Evolutionary conservation across 2,888 invertebrate genomes (phyloP).

Genomic region (Enchytraeus crypticus): DNA sequence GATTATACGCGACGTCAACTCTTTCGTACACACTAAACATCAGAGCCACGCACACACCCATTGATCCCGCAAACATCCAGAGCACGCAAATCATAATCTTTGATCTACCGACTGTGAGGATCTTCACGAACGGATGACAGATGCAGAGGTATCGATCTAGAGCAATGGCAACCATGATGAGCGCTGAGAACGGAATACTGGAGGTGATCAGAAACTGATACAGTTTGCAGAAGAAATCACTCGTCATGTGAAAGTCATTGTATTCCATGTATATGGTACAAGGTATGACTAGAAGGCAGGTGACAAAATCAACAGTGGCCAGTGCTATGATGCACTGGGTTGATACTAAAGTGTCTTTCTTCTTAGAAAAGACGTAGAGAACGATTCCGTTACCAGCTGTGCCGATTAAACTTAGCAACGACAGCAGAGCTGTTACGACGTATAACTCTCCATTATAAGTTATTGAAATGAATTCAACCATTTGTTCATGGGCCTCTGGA

Average conservation of each 20-base stretch:
- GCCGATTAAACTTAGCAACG: slow-evolving; percentile 33
- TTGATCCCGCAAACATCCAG: slow-evolving; percentile 30
- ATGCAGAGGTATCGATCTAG: slow-evolving; percentile 38
- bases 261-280: slow-evolving; percentile 38
- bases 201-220: slow-evolving; percentile 39
- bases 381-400: slow-evolving; percentile 19
- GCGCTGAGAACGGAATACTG: slow-evolving; percentile 39
- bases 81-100: slow-evolving; percentile 31
- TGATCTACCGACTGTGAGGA: slow-evolving; percentile 31
- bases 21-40: slow-evolving; percentile 28
- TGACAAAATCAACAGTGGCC: slow-evolving; percentile 41
- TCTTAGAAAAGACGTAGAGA: slow-evolving; percentile 16
- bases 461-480: too few species aligned
- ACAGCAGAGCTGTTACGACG: slow-evolving; percentile 34
- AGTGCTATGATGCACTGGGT: slow-evolving; percentile 41
- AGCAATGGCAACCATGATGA: slow-evolving; percentile 37
- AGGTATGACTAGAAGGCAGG: slow-evolving; percentile 38
- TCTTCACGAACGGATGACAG: slow-evolving; percentile 39
- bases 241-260: slow-evolving; percentile 29
- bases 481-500: too few species aligned
- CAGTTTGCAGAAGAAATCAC: slow-evolving; percentile 35
- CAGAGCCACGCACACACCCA: slow-evolving; percentile 34
- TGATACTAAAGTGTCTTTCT: slow-evolving; percentile 38
- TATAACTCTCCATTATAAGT: too few species aligned
- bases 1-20: background rate